These are phyloP conservation scores for Caerostris extrusa DNA, from an alignment of 1,140 invertebrate genomes.

Conservation along the genomic window DNA sequence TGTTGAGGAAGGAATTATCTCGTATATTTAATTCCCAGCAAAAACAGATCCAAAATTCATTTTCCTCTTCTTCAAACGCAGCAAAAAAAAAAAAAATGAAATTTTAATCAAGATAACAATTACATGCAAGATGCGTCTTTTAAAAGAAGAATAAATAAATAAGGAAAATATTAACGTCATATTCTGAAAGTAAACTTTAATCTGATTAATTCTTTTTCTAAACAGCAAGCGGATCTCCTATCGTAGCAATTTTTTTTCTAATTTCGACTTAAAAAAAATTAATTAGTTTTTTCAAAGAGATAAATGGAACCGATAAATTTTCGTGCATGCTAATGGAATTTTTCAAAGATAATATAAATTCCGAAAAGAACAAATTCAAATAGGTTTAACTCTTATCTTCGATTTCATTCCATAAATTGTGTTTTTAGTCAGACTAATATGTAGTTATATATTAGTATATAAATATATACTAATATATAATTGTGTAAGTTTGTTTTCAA, in stretches of 20 bases:
- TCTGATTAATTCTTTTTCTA: constrained; percentile 9
- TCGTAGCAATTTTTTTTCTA: neutral
- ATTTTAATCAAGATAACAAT: constrained; percentile 39
- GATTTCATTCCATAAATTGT: neutral
- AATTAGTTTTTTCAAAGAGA: neutral
- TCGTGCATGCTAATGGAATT: neutral
- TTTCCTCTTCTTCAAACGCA: neutral
- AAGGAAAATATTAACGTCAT: neutral
- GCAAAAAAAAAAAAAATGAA: neutral
- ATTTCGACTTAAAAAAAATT: constrained; percentile 10
- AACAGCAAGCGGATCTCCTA: neutral
- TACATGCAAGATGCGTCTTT: neutral
- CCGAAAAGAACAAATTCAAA: neutral
- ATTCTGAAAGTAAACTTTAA: neutral
- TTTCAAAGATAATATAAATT: neutral
- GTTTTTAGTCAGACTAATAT: neutral
- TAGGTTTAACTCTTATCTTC: neutral
- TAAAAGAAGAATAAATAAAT: neutral
- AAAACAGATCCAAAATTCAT: neutral
- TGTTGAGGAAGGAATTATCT: neutral
- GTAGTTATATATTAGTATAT: neutral
- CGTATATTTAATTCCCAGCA: neutral
- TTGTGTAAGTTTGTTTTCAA: no score
- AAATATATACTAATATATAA: no score
- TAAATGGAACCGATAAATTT: constrained; percentile 13